Percentiles rank a stretch among this genome's conserved stretches.
phyloP scores from a whole-genome alignment of 2,888 invertebrate species.

The Eristalinus sepulchralis region DNA sequence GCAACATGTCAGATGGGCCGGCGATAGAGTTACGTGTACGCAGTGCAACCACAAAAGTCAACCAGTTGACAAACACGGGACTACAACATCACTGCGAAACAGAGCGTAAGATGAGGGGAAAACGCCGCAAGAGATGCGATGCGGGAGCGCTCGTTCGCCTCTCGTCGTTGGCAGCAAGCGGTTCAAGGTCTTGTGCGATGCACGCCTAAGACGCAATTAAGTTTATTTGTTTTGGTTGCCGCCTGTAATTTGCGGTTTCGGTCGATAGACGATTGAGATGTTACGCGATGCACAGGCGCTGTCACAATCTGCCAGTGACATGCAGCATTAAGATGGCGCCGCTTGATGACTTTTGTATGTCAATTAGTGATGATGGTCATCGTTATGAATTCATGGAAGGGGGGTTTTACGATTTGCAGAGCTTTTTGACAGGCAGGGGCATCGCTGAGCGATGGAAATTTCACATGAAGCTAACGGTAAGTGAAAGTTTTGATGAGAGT shows the following conservation, averaged over 20 bases:
- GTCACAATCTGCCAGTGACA: background rate
- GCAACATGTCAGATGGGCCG: constrained; percentile 41
- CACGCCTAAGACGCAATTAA: background rate
- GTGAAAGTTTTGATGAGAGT: no score
- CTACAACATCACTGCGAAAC: background rate
- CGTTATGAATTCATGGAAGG: background rate
- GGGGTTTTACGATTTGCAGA: no score
- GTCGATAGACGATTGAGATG: background rate
- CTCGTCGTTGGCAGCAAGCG: background rate
- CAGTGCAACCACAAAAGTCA: constrained; percentile 40
- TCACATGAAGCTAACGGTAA: no score
- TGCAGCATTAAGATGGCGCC: background rate
- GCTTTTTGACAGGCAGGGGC: no score
- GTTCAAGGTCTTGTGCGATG: background rate
- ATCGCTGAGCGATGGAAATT: no score
- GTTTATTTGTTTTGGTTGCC: background rate
- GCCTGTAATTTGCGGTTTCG: background rate
- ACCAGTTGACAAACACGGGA: constrained; percentile 17
- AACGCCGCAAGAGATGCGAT: background rate
- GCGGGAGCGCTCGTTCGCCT: background rate
- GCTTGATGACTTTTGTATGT: background rate
- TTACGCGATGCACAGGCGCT: background rate
- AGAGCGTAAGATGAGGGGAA: background rate
- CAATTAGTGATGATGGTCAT: background rate
- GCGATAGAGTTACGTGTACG: constrained; percentile 35